Evolutionary conservation across 2,888 invertebrate genomes (phyloP).

Genomic region (Drosophila pseudotalamancana): DNA sequence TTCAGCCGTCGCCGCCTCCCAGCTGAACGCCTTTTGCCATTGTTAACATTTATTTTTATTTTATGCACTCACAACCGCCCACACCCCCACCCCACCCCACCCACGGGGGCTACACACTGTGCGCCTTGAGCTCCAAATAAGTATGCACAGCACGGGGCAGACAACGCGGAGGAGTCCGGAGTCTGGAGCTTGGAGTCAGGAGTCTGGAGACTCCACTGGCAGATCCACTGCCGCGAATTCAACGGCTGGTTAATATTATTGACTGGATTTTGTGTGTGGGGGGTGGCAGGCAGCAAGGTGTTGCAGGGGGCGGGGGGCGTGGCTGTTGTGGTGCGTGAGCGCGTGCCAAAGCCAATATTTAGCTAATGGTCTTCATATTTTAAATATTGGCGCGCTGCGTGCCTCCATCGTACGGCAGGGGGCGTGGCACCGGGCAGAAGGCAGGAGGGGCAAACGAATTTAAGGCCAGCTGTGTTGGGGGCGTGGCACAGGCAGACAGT

Average conservation of each 20-base stretch:
- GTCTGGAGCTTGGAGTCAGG: neutral
- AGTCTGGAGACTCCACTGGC: constrained; percentile 11
- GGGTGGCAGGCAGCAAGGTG: neutral
- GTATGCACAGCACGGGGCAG: constrained; percentile 78
- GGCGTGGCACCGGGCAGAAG: too few relatives aligned
- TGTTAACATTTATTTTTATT: constrained; percentile 79
- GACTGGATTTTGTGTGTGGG: constrained; percentile 65
- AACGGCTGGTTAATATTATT: constrained; percentile 73
- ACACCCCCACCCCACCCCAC: neutral
- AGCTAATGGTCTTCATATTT: constrained; percentile 80
- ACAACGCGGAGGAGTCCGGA: constrained; percentile 5
- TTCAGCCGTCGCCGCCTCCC: too few relatives aligned
- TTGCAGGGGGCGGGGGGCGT: neutral
- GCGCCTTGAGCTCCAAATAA: constrained; percentile 74
- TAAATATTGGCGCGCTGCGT: constrained; percentile 69
- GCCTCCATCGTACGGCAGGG: constrained; percentile 3
- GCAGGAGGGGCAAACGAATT: neutral
- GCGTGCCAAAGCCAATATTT: constrained; percentile 79
- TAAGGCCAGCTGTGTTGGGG: neutral
- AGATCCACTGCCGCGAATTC: constrained; percentile 35
- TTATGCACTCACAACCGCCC: constrained; percentile 71
- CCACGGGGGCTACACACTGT: constrained; percentile 17
- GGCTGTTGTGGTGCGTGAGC: constrained; percentile 55
- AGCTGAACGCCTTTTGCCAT: constrained; percentile 75
- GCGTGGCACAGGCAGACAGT: constrained; percentile 1